A percentile compares a stretch with the other conserved stretches of the same genome.
Conservation (phyloP, 2,888 invertebrate genomes). For the Antitype chi region DNA sequence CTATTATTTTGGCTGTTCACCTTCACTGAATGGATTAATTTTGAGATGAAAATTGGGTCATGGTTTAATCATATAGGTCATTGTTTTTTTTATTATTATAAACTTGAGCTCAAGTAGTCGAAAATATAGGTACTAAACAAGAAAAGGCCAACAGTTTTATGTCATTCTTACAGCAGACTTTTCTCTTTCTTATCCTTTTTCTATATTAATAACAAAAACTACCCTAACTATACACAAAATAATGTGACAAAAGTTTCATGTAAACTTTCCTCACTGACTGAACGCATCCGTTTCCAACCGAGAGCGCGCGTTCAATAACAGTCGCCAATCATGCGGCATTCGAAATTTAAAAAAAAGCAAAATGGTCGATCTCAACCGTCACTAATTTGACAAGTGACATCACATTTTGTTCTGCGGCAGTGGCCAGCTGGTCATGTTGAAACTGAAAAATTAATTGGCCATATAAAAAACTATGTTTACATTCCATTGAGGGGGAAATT, state of each 20-base stretch:
- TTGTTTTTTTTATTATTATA: background rate
- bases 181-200: background rate
- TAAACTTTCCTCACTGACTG: conserved; percentile 55
- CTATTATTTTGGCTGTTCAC: conserved; percentile 34
- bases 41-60: background rate
- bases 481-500: conserved; percentile 30
- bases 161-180: background rate
- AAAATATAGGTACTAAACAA: background rate
- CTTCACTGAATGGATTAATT: conserved; percentile 20
- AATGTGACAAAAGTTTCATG: conserved; percentile 37
- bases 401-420: conserved; percentile 83
- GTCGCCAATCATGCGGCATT: conserved; percentile 85
- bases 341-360: conserved; percentile 88
- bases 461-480: conserved; percentile 60
- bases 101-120: background rate
- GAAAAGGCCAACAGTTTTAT: no score
- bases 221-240: conserved; percentile 4
- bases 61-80: background rate
- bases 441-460: conserved; percentile 77
- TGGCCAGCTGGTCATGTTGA: conserved; percentile 66
- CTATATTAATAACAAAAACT: background rate
- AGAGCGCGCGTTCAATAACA: conserved; percentile 81
- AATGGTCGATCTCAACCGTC: conserved; percentile 84
- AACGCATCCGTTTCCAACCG: conserved; percentile 74
- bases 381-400: conserved; percentile 89